These are phyloP conservation scores for Caenorhabditis latens DNA, from an alignment of 1,140 invertebrate genomes.

Conservation along the genomic window DNA sequence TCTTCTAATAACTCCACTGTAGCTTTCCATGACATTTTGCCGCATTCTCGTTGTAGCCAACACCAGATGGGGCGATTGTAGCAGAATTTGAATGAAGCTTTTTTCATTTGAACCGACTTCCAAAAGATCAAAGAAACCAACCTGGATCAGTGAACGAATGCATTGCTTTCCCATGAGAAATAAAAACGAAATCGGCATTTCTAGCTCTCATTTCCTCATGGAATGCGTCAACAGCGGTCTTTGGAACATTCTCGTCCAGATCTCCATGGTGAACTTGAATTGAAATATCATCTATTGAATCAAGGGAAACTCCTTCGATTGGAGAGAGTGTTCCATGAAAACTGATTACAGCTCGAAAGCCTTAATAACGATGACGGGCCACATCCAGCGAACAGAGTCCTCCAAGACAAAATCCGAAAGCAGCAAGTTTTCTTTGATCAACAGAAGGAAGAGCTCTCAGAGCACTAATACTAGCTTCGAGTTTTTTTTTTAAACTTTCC, in stretches of 20 bases:
- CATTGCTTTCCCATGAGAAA: slow-evolving; percentile 68
- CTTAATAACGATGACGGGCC: slow-evolving; percentile 65
- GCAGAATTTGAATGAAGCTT: not conserved
- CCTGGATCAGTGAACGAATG: slow-evolving; percentile 70
- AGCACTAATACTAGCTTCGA: slow-evolving; percentile 64
- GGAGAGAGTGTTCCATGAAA: slow-evolving; percentile 72
- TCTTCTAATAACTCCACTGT: slow-evolving; percentile 26
- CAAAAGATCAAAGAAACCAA: slow-evolving; percentile 4
- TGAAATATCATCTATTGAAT: slow-evolving; percentile 51
- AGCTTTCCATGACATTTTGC: slow-evolving; percentile 36
- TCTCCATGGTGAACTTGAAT: slow-evolving; percentile 74
- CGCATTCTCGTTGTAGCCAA: slow-evolving; percentile 56
- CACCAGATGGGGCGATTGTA: slow-evolving; percentile 3
- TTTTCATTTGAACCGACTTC: not conserved
- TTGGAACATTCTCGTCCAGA: slow-evolving; percentile 66
- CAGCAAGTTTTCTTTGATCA: slow-evolving; percentile 67
- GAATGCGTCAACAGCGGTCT: slow-evolving; percentile 60
- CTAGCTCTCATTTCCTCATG: slow-evolving; percentile 70
- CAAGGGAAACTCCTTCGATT: slow-evolving; percentile 59
- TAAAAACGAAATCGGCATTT: slow-evolving; percentile 72
- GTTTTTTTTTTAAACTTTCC: slow-evolving; percentile 46
- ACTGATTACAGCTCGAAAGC: slow-evolving; percentile 69
- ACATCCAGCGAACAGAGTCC: slow-evolving; percentile 72
- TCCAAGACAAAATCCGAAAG: slow-evolving; percentile 74
- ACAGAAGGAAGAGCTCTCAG: slow-evolving; percentile 66